Conservation (phyloP, 1,140 invertebrate genomes). For the Pristionchus pacificus region DNA sequence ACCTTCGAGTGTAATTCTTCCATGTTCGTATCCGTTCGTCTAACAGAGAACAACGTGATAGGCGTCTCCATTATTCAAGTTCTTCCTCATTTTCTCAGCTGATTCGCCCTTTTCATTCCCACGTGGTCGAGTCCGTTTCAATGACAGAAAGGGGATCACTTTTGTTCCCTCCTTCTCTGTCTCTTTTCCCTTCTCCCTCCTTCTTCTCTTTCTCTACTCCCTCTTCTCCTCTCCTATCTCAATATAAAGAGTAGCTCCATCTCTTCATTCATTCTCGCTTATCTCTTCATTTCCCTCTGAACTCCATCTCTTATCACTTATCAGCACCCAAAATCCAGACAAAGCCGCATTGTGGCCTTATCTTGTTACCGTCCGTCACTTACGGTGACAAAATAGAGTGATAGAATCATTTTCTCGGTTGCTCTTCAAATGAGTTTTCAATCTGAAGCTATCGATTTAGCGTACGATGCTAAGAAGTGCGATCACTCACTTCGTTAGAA, state of each 20-base stretch:
- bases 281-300: neutral
- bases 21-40: slow-evolving; percentile 2
- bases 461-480: neutral
- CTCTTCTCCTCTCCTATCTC: slow-evolving; percentile 4
- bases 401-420: neutral
- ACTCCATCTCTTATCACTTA: neutral
- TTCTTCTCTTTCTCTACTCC: neutral
- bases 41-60: neutral
- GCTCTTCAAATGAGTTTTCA: neutral
- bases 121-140: neutral
- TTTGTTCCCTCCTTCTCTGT: neutral
- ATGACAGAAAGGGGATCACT: neutral
- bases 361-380: neutral
- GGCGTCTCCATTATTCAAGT: slow-evolving; percentile 4
- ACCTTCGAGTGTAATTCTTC: too few species aligned
- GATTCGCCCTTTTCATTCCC: neutral
- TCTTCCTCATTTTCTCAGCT: neutral
- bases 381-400: slow-evolving; percentile 2
- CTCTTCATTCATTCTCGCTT: slow-evolving; percentile 12
- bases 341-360: neutral
- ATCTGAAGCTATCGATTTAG: neutral
- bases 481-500: too few species aligned
- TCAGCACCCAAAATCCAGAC: slow-evolving; percentile 15
- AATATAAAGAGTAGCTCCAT: neutral
- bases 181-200: neutral